Conservation (phyloP, 2,888 invertebrate genomes). For the Acanthococcus lagerstroemiae region DNA sequence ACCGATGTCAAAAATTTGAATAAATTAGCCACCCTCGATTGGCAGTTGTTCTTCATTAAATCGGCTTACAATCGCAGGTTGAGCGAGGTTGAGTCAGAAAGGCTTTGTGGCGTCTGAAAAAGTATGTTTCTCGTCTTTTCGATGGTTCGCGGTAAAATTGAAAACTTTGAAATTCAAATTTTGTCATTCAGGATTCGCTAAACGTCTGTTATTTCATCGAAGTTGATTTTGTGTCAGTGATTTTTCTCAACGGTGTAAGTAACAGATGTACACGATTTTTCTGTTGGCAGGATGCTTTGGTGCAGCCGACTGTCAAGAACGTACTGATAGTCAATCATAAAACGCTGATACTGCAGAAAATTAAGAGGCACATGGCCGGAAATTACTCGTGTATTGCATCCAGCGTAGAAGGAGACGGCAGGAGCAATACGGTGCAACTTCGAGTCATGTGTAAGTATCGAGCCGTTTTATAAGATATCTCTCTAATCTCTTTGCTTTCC, state of each 20-base stretch:
- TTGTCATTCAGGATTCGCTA: not conserved
- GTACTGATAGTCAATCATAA: slow-evolving; percentile 80
- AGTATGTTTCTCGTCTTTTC: too few species aligned
- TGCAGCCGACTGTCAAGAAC: slow-evolving; percentile 73
- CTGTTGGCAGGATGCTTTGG: slow-evolving; percentile 60
- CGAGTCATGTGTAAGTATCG: slow-evolving; percentile 80
- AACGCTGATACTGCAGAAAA: slow-evolving; percentile 68
- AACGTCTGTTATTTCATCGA: not conserved
- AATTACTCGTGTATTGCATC: slow-evolving; percentile 82
- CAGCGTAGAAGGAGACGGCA: slow-evolving; percentile 83
- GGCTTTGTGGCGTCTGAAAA: too few species aligned
- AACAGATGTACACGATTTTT: not conserved
- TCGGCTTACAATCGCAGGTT: too few species aligned
- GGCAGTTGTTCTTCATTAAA: too few species aligned
- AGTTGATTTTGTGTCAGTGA: not conserved
- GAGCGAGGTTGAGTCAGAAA: too few species aligned
- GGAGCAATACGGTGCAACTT: slow-evolving; percentile 66
- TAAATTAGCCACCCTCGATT: too few species aligned
- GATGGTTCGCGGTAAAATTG: too few species aligned
- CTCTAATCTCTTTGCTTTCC: too few species aligned
- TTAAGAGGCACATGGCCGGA: slow-evolving; percentile 70
- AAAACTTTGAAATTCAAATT: too few species aligned
- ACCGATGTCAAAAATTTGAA: too few species aligned
- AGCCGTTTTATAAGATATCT: too few species aligned
- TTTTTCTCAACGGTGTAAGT: not conserved